Conservation (phyloP, 2,797 vertebrate species). For the Oreochromis grahami region DNA sequence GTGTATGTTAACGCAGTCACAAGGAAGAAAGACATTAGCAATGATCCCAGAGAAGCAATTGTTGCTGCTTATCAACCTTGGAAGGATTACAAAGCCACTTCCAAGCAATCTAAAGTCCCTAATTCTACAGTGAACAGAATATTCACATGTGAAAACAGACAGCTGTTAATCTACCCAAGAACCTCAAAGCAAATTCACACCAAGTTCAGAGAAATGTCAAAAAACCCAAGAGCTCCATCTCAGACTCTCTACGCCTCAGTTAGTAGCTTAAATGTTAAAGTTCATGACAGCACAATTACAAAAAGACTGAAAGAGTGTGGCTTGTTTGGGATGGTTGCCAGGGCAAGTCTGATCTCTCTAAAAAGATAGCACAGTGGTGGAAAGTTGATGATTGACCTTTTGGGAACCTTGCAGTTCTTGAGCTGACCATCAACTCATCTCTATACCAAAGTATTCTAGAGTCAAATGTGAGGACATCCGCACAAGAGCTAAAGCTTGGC, state of each 20-base stretch:
- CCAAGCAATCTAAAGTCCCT: not conserved
- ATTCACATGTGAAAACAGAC: not conserved
- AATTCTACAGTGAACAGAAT: not conserved
- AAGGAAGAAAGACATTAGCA: accelerated
- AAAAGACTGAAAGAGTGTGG: not conserved
- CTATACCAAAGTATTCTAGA: not conserved
- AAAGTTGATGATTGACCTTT: not conserved
- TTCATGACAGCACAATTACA: not conserved
- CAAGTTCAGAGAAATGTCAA: not conserved
- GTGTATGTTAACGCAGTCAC: not conserved
- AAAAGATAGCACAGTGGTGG: not conserved
- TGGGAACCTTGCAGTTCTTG: not conserved
- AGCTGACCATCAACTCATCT: not conserved
- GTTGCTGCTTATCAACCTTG: not conserved
- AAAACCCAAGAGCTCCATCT: not conserved
- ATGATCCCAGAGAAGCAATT: not conserved
- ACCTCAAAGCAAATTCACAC: not conserved
- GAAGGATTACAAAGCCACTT: not conserved
- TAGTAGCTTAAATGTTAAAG: not conserved
- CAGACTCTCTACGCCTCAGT: not conserved
- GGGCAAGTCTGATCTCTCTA: not conserved
- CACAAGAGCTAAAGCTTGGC: not conserved
- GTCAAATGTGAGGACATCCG: not conserved
- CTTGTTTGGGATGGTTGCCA: not conserved
- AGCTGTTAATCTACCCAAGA: not conserved